These are phyloP conservation scores for Ennomos quercinarius DNA, from an alignment of 2,888 invertebrate genomes.

Conservation along the genomic window DNA sequence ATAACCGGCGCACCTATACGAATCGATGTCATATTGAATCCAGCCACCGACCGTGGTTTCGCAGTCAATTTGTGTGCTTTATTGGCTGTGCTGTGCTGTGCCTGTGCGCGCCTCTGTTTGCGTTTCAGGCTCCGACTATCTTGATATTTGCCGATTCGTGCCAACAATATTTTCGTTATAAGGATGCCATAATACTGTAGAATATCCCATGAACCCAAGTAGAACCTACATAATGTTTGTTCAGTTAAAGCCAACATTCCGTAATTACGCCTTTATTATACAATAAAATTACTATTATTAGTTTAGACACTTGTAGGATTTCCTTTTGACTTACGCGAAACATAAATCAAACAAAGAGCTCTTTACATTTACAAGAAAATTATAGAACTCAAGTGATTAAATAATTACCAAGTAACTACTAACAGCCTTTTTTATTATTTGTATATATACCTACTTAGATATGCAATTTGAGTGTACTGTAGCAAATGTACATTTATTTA, in stretches of 20 bases:
- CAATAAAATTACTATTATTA: constrained; percentile 28
- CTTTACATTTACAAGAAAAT: constrained; percentile 1
- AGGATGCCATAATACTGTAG: constrained; percentile 9
- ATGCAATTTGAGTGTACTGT: too few species aligned
- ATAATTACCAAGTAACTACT: too few species aligned
- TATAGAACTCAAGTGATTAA: too few species aligned
- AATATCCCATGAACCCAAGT: constrained; percentile 8
- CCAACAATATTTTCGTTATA: constrained; percentile 13
- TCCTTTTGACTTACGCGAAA: constrained; percentile 16
- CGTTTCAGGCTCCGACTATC: constrained; percentile 52
- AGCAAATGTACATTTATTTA: constrained; percentile 9
- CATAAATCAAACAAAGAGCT: constrained; percentile 17
- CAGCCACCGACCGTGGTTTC: constrained; percentile 63
- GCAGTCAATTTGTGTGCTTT: constrained; percentile 78
- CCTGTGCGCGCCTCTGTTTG: constrained; percentile 57
- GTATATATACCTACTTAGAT: too few species aligned
- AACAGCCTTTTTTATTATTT: too few species aligned
- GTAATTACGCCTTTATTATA: constrained; percentile 14
- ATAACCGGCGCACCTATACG: constrained; percentile 67
- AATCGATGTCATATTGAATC: constrained; percentile 65
- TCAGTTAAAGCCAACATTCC: constrained; percentile 13
- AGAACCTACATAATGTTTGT: constrained; percentile 2
- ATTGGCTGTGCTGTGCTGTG: constrained; percentile 70
- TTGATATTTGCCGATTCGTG: constrained; percentile 49
- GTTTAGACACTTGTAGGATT: constrained; percentile 28